Evolutionary conservation across 2,888 invertebrate species (phyloP), one percentile per base, ranked within the genome.

Genomic region (Xestia ashworthii): DNA sequence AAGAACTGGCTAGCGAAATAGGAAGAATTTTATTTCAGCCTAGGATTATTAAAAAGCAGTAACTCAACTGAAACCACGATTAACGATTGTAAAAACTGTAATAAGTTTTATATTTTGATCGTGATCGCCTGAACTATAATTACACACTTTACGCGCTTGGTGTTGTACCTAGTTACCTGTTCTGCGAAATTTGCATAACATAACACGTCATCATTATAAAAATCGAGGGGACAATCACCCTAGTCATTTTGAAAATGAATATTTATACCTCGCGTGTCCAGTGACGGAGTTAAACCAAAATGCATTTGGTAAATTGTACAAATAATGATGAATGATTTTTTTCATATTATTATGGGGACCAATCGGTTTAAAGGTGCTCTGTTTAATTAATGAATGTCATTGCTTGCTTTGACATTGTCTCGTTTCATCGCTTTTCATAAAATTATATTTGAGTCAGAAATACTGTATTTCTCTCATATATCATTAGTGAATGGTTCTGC

Each of bases 351-450:
- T 32, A 8, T 74, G 76, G 71, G 58, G 67, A 58, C 60, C 74
- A 85, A 87, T 86, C 81, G 67, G 89, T 69, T 81, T 82, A 82
- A 81, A 76, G 70, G 72, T 86, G 76, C 74, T 85, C 80, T 77
- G 74, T 78, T 87, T 85, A 89, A 90, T 89, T 88, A 85, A 88
- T 82, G 84, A 84, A 82, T 85, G 78, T 83, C 80, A 80, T 74
- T 73, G 68, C 71, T 79, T 44, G 65, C 74, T 80, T 46, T 79
- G 65, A 25, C 25, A 66, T 64, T 64, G 46, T 58, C 5, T 46
- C 14, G 48, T 69, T 75, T 41, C 4, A 68, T 46, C 12, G 25
- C 25, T 80, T 53, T 64, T 60, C 6, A 6, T 60, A 60, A 32
- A 8, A 53, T 65, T 64, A 22, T 71, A 11, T 58, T 60, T 66